Evolutionary conservation across 2,888 invertebrate species (phyloP), one percentile per base, ranked within the genome.

Genomic region (Machimus rusticus): DNA sequence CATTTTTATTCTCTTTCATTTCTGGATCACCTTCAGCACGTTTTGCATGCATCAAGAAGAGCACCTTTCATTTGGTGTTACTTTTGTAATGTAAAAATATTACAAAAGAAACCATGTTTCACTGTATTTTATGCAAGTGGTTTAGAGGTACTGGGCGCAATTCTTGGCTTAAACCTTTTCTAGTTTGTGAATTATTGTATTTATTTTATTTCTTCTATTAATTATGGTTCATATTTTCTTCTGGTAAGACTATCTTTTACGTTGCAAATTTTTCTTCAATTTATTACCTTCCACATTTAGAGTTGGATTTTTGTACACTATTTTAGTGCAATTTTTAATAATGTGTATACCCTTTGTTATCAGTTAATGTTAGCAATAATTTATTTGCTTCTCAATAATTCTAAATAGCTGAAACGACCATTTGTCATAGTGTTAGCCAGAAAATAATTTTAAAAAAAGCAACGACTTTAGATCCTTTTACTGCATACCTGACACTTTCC

Each of bases 1-100:
- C 82, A 82, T 82, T 51, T 12, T 79, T 79, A 66, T 66, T 66
- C 66, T 66, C 66, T 66, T 66, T 8, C 66, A 66, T 66, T 51
- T 66, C 66, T 77, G 2, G n/a, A 19, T 34, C 77, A 39, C 19
- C 37, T 37, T 66, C 28, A 66, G 66, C 66, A 66, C 66, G 28
- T 66, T 19, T 28, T 66, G 66, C 66, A 66, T 66, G 66, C 19
- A 8, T 66, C 6, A 28, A 66, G 55, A 66, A 66, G 28, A 19
- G 23, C 51, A 51, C 51, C 16, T n/a, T n/a, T 51, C 51, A 51
- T 51, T 19, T 51, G n/a, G 51, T 51, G 51, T 51, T 51, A 51
- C 51, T 51, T 51, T 51, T 51, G 51, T 51, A 51, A 51, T 51
- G 8, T 66, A 9, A n/a, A n/a, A n/a, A n/a, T 12, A 23, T 66